These are phyloP conservation scores for Metridium senile DNA, from an alignment of 92 coral and sea anemone species.

Conservation along the genomic window DNA sequence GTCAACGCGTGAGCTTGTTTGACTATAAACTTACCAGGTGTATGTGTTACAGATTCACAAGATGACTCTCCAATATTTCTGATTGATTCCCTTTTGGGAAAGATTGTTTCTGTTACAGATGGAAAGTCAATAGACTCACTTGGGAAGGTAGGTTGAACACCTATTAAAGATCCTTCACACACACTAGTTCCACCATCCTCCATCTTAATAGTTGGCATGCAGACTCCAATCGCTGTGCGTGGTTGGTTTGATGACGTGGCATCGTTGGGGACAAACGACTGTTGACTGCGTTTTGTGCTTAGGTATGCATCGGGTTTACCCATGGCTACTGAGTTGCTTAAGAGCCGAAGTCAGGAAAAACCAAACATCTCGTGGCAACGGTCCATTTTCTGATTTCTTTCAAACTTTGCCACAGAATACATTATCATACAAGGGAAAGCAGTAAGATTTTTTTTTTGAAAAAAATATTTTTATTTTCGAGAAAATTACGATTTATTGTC, in stretches of 20 bases:
- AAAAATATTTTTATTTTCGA: too few relatives aligned
- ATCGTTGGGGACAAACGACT: constrained; percentile 1
- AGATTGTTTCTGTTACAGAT: constrained; percentile 30
- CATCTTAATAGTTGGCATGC: constrained; percentile 42
- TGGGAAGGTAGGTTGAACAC: constrained; percentile 39
- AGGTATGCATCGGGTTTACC: background rate
- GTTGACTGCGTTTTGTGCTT: constrained; percentile 11
- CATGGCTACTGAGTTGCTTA: constrained; percentile 14
- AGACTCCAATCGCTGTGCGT: constrained; percentile 41
- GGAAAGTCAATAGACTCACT: constrained; percentile 42
- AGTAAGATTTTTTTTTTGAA: too few relatives aligned
- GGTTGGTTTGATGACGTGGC: constrained; percentile 8
- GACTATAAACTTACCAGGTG: background rate
- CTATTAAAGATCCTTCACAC: constrained; percentile 22
- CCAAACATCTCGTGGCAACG: too few relatives aligned
- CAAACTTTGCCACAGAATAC: too few relatives aligned
- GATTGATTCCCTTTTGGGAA: constrained; percentile 1
- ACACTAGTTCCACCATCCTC: constrained; percentile 10
- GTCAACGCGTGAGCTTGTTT: too few relatives aligned
- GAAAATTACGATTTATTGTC: too few relatives aligned
- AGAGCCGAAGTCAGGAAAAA: too few relatives aligned
- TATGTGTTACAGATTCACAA: background rate
- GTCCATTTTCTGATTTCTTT: too few relatives aligned
- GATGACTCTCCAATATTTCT: background rate
- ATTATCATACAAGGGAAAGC: too few relatives aligned